Base-by-base conservation (phyloP, 2,888 invertebrate species). In the Eristalis intricaria region DNA sequence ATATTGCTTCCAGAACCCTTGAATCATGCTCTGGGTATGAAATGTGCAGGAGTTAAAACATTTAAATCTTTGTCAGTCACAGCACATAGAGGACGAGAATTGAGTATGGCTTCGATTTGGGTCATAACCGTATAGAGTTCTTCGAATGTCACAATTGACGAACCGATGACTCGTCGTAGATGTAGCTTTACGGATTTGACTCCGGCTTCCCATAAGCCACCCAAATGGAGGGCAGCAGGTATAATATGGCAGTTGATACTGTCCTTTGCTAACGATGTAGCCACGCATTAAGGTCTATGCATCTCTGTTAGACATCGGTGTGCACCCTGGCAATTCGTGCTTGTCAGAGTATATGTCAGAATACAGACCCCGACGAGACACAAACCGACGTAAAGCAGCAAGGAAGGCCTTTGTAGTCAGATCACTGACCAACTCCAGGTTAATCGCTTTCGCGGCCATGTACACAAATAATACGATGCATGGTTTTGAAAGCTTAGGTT, bases 381-480 rank as follows among this genome's bases (percentile, higher is more conserved):
- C 68, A 50, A 91, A 91, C 8, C 91, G 60, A 1, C 84, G 38
- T 13, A 90, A 80, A n/a, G n/a, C n/a, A n/a, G n/a, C n/a, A n/a
- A n/a, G n/a, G n/a, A n/a, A n/a, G n/a, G n/a, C n/a, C n/a, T n/a
- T n/a, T n/a, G n/a, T n/a, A n/a, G n/a, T n/a, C n/a, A n/a, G n/a
- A n/a, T n/a, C n/a, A n/a, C n/a, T n/a, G n/a, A n/a, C n/a, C n/a
- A n/a, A n/a, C n/a, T n/a, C n/a, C n/a, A n/a, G n/a, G n/a, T n/a
- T n/a, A 8, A 90, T 35, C 1, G 90, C 90, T 66, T 89, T 90
- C 0, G 90, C 89, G 1, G 88, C 63, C 73, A 87, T 88, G 71
- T 90, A 90, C 1, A 90, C 73, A 80, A 89, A 90, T 29, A 89
- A 8, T n/a, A 85, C 84, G 43, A 90, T 40, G 69, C 90, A 90